A percentile compares a stretch with the other conserved stretches of the same genome.
Evolutionary conservation across 2,113 vertebrate genomes (phyloP).

Genomic region (Nerophis ophidion): DNA sequence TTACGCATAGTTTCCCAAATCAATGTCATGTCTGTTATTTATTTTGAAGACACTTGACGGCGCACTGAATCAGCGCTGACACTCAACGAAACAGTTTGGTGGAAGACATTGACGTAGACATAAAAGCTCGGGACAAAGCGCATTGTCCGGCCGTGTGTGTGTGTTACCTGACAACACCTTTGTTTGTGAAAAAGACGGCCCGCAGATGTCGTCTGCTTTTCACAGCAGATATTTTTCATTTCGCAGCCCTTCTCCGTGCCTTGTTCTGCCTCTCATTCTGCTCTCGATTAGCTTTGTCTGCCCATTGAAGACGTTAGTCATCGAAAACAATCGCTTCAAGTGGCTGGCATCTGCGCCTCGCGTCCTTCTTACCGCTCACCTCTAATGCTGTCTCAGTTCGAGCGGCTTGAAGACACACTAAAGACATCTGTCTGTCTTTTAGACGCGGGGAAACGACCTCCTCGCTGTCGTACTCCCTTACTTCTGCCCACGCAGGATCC

Average conservation of each 20-base stretch:
- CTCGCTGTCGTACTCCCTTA: slow-evolving; percentile 48
- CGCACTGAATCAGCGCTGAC: not conserved
- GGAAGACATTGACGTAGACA: slow-evolving; percentile 9
- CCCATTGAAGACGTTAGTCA: slow-evolving; percentile 55
- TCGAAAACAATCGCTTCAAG: slow-evolving; percentile 36
- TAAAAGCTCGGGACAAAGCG: not conserved
- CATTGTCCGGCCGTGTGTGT: slow-evolving; percentile 4
- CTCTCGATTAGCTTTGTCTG: slow-evolving; percentile 47
- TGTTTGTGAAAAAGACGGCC: slow-evolving; percentile 9
- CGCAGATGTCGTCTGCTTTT: not conserved
- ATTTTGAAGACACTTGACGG: slow-evolving; percentile 6
- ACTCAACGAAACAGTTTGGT: slow-evolving; percentile 5
- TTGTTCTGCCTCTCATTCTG: slow-evolving; percentile 34
- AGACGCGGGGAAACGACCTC: slow-evolving; percentile 39
- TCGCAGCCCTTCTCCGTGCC: slow-evolving; percentile 1
- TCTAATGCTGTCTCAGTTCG: not conserved
- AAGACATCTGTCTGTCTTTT: slow-evolving; percentile 45
- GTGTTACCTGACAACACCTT: slow-evolving; percentile 3
- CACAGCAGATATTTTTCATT: not conserved
- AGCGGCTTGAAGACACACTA: slow-evolving; percentile 14
- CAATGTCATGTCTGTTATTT: slow-evolving; percentile 20
- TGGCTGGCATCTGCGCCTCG: slow-evolving; percentile 34
- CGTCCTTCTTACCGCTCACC: slow-evolving; percentile 24
- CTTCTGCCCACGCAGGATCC: slow-evolving; percentile 40
- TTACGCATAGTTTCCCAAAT: slow-evolving; percentile 14